Evolutionary conservation across 2,888 invertebrate species (phyloP).

Genomic region (Tholera decimalis): DNA sequence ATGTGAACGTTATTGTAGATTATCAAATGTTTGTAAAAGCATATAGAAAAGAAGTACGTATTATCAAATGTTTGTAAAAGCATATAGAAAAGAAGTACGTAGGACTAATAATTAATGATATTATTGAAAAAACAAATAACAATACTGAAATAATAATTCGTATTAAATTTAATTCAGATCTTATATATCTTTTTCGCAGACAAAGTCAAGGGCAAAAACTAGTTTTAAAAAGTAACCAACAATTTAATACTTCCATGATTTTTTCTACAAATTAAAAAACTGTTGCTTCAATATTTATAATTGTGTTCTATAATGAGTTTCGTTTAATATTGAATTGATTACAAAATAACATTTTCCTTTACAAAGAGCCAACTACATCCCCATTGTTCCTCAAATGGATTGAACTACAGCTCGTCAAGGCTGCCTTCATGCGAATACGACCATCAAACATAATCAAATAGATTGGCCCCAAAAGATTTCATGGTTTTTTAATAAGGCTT

Average conservation of each 20-base stretch:
- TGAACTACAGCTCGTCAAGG: conserved; percentile 61
- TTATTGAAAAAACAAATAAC: too few species aligned
- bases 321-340: neutral
- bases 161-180: too few species aligned
- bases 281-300: neutral
- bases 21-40: too few species aligned
- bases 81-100: too few species aligned
- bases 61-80: too few species aligned
- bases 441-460: conserved; percentile 74
- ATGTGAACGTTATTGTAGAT: too few species aligned
- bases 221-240: neutral
- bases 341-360: neutral
- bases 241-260: neutral
- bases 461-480: conserved; percentile 66
- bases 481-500: conserved; percentile 43
- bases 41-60: too few species aligned
- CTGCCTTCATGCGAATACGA: conserved; percentile 33
- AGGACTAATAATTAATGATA: too few species aligned
- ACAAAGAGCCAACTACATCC: conserved; percentile 13
- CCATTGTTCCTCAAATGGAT: conserved; percentile 64
- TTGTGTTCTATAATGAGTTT: neutral
- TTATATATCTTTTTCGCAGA: too few species aligned
- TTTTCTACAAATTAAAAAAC: too few species aligned
- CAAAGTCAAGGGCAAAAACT: too few species aligned
- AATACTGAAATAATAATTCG: too few species aligned